Base-by-base conservation (phyloP, 2,888 invertebrate species). In the Mythimna impura region DNA sequence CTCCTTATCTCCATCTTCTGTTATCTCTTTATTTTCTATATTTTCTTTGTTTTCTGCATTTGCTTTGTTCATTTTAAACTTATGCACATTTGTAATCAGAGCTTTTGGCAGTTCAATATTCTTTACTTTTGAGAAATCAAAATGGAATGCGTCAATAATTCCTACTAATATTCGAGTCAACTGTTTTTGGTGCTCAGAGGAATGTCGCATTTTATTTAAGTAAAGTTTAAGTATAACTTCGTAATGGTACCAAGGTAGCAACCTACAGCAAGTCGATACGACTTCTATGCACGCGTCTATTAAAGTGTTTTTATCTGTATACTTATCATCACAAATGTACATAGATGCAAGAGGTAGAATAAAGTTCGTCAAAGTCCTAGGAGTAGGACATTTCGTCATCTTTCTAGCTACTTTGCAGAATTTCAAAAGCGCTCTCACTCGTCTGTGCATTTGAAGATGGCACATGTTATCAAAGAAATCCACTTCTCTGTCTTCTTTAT, bases 381-480 rank as follows among this genome's bases (percentile, higher is more conserved):
- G 96, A 80, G 97, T 97, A 0, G 97, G 97, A 36, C 97, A 93
- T 76, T 97, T 97, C 1, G 92, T 94, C 76, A 97, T 93, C 34
- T 97, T 97, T 89, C 96, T 97, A 58, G 97, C 97, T 9, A 97
- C 92, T 81, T 97, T 97, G 76, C 97, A 97, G 89, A 98, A 98
- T 87, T 98, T 98, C 22, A 98, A 92, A 62, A 99, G 91, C 0
- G 99, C 99, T 87, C 98, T 97, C 0, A 98, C 98, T 89, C 98
- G 97, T 76, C 99, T 97, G 91, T 99, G 99, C 71, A 98, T 94
- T 96, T 99, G 98, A 62, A 98, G 93, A 94, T 99, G 99, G 40
- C 97, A 97, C 89, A 99, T 97, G 91, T 99, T 99, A 89, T 99
- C 98, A 91, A 99, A 99, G 96, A 99, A 99, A 93, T 99, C 99